These are phyloP conservation scores for Cephus pygmeus DNA, from an alignment of 2,888 invertebrate species.

Conservation along the genomic window DNA sequence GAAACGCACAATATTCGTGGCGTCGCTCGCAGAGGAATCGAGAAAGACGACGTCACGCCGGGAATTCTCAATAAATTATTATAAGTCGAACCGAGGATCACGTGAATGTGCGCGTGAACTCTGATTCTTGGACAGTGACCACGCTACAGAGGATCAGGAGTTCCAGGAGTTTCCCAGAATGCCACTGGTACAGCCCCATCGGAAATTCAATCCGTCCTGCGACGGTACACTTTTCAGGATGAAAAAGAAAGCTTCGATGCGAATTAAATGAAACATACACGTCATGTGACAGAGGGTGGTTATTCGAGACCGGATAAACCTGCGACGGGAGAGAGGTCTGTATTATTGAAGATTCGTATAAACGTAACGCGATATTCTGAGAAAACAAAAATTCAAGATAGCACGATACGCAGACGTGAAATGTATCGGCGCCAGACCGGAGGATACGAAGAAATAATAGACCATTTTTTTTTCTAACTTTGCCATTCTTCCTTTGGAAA, in stretches of 20 bases:
- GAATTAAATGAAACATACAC: neutral
- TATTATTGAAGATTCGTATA: neutral
- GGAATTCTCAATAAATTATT: neutral
- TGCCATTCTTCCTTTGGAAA: neutral
- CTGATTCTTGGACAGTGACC: neutral
- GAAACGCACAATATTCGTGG: neutral
- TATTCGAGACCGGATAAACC: neutral
- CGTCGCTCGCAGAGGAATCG: neutral
- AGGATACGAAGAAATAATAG: neutral
- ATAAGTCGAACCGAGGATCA: neutral
- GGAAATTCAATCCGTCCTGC: neutral
- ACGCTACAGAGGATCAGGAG: neutral
- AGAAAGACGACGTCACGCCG: neutral
- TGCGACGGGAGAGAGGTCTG: neutral
- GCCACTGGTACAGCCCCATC: neutral
- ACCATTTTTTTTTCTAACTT: neutral
- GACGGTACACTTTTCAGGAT: neutral
- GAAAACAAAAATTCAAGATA: neutral
- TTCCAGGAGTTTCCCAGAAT: neutral
- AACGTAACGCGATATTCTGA: neutral
- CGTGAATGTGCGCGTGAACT: neutral
- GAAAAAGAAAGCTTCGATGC: neutral
- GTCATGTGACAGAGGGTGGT: neutral
- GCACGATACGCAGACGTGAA: neutral
- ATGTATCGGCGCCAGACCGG: neutral